Evolutionary conservation across 2,888 invertebrate genomes (phyloP), one percentile per base, ranked within the genome.

Genomic region (Sesia bembeciformis): DNA sequence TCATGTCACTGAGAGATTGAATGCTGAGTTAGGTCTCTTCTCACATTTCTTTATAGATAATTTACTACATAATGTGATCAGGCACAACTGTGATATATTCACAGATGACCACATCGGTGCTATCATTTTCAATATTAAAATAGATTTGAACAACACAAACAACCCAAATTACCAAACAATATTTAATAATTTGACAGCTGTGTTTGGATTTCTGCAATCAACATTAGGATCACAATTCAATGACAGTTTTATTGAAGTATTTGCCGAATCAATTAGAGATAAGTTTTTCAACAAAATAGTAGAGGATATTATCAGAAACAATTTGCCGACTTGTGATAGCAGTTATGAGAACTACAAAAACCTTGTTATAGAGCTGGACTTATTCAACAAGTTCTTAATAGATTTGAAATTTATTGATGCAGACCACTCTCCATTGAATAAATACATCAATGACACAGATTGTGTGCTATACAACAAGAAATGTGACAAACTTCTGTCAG

Each of bases 181-280:
- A 49, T 84, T 90, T 42, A 86, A 80, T 57, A 89, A 90, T 66
- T 65, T 90, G 51, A 86, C 80, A 3, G 84, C 84, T 3, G 76
- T 88, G 52, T 90, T 90, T 74, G 90, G 89, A 59, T 90, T 89
- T 56, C 64, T 90, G 0, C 81, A 88, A 51, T 81, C 84, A 6
- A 86, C 86, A 0, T 65, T 90, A 3, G 88, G 87, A 0, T 76
- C 78, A 0, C 79, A 81, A 49, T 81, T 90, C 66, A 80, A 81
- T 23, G 70, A 75, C 55, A 78, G 80, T 39, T 89, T 90, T 46
- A 81, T 89, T 42, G 78, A 81, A 64, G 73, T 86, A 0, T 84
- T 90, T 57, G 79, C 85, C 0, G 81, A 86, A 46, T 79, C 77
- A 1, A 78, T 84, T 3, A 66, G 75, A 40, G 70, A 81, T 0